phyloP scores from a whole-genome alignment of 23 tunicate species.

The Botrylloides violaceus region DNA sequence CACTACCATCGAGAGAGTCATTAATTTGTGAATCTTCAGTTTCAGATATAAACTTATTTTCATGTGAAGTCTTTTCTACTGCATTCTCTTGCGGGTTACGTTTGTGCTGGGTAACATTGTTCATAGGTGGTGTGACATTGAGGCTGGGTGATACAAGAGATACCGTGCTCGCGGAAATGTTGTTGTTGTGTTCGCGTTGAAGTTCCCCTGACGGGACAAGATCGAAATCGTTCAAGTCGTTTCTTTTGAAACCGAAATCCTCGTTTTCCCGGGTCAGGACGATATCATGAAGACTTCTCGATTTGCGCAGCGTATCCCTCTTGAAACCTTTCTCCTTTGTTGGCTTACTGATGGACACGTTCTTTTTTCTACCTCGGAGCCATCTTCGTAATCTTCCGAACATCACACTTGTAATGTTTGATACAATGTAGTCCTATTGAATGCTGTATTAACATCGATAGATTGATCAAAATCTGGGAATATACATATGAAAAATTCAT shows the following conservation, averaged over 20 bases:
- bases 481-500: too few relatives aligned
- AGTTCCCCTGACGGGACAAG: not conserved
- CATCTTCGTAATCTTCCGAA: not conserved
- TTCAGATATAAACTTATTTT: too few relatives aligned
- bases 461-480: too few relatives aligned
- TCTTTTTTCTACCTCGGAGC: conserved; percentile 14
- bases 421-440: not conserved
- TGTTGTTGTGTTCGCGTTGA: not conserved
- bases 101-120: not conserved
- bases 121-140: not conserved
- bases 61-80: too few relatives aligned
- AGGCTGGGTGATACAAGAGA: not conserved
- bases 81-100: not conserved
- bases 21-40: not conserved
- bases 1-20: not conserved
- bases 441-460: not conserved
- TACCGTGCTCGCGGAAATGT: not conserved
- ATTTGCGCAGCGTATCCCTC: not conserved
- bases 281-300: not conserved
- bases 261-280: not conserved
- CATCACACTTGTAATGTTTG: conserved; percentile 1
- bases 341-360: not conserved
- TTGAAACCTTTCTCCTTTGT: not conserved
- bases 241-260: not conserved
- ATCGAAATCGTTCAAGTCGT: conserved; percentile 5